Conservation (phyloP, 2,113 vertebrate genomes). For the Terrapene triunguis region DNA sequence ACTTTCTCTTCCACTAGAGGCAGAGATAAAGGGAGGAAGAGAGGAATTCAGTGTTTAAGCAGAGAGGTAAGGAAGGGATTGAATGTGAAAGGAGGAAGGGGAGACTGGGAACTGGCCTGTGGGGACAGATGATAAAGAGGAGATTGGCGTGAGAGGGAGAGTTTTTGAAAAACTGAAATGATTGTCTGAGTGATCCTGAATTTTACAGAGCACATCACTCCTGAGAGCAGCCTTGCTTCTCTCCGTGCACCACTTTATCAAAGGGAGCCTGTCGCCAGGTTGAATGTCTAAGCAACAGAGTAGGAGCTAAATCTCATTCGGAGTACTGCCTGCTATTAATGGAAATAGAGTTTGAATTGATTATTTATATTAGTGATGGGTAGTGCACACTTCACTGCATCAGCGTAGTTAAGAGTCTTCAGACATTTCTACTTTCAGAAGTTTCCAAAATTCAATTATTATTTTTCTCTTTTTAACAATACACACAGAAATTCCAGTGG, state of each 20-base stretch:
- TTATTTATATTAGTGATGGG: constrained; percentile 24
- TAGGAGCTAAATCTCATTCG: neutral
- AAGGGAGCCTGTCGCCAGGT: neutral
- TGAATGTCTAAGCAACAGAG: neutral
- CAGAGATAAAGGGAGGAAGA: neutral
- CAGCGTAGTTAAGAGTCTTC: constrained; percentile 12
- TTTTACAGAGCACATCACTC: neutral
- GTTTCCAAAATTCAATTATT: constrained; percentile 46
- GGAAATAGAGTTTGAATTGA: constrained; percentile 6
- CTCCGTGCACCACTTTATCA: accelerated
- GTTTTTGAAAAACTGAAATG: neutral
- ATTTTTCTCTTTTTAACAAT: neutral
- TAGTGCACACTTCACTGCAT: constrained; percentile 7
- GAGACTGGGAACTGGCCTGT: neutral
- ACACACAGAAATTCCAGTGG: too few species aligned
- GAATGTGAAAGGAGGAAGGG: neutral
- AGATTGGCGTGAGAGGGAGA: neutral
- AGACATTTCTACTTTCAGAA: constrained; percentile 30
- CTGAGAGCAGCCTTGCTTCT: neutral
- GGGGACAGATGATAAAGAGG: neutral
- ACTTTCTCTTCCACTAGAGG: neutral
- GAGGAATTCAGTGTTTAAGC: neutral
- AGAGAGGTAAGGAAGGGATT: too few species aligned
- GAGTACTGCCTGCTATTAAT: neutral
- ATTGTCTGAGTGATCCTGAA: neutral